Base-by-base conservation (phyloP, 92 coral and sea anemone genomes). In the Zoanthus solanderi region DNA sequence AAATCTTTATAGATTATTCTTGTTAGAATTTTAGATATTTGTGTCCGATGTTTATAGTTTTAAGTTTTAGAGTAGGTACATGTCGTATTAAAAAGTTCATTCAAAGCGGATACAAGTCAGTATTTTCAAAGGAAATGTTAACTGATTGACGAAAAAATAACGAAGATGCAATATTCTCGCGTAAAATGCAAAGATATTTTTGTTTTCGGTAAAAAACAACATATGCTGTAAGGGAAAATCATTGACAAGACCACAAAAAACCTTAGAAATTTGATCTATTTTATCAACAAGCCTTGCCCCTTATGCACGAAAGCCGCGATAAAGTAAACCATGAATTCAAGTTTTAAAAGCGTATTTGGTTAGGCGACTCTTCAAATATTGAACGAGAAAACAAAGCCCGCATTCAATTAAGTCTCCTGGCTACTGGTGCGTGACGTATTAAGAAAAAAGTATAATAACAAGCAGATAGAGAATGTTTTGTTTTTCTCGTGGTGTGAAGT, bases 311-410 rank as follows among this genome's bases (percentile, higher is more conserved):
- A 86, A 83, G 90, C 98, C 98, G 57, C 98, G 91, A 78, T 91
- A 91, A 93, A 93, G 91, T 94, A 95, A 91, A 95, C 93, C 93
- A 78, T 30, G 81, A 84, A 84, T 91, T 82, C 75, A 90, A 95
- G 88, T 91, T 89, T 93, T 91, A 91, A 94, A 91, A 91, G 93
- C 90, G 88, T 91, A 93, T 93, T 95, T 95, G 95, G 89, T 85
- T 75, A 92, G 90, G 96, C 94, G 91, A 91, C 91, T 91, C 89
- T 74, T 72, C 90, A 95, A 93, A 91, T 94, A 94, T 92, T 92
- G 95, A 91, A 92, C 90, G 69, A 90, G 71, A 92, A 89, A 30
- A 89, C 89, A 88, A 34, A 76, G 79, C 87, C 98, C 94, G 88
- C 98, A 95, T 84, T 88, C 83, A 79, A 84, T 78, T 75, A 85